Percentiles rank a stretch among this genome's conserved stretches.
Conservation (phyloP, 1,140 invertebrate genomes). For the Drosophila lacteicornis region DNA sequence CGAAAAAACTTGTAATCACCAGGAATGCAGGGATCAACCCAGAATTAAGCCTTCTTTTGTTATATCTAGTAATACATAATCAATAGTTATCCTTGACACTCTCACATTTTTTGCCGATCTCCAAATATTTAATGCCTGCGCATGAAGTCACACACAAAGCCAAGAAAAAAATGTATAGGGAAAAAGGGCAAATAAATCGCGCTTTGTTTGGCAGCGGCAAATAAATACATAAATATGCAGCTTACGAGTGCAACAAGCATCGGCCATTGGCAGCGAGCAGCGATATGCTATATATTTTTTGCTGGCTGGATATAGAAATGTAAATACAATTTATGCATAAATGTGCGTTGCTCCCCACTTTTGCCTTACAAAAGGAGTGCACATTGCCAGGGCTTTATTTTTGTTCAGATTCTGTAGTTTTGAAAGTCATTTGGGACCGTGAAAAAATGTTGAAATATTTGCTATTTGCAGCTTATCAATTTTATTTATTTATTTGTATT, state of each 20-base stretch:
- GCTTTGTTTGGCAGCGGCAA: conserved; percentile 59
- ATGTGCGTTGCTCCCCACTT: conserved; percentile 22
- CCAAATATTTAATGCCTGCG: conserved; percentile 34
- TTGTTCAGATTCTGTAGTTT: conserved; percentile 4
- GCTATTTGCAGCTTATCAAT: conserved; percentile 29
- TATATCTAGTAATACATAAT: conserved; percentile 6
- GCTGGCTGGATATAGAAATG: conserved; percentile 46
- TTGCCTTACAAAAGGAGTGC: conserved; percentile 11
- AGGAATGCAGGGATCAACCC: not conserved
- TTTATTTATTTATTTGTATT: conserved; percentile 5
- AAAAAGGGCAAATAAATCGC: conserved; percentile 60
- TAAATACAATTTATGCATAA: conserved; percentile 66
- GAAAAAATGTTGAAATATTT: conserved; percentile 11
- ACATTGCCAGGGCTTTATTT: not conserved
- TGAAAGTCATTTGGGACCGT: conserved; percentile 25
- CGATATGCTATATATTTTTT: conserved; percentile 44
- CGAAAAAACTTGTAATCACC: not conserved
- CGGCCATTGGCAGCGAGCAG: conserved; percentile 10
- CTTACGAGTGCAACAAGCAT: conserved; percentile 50
- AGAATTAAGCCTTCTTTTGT: conserved; percentile 20
- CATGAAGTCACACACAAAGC: conserved; percentile 29
- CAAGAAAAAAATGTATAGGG: not conserved
- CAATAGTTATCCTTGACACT: conserved; percentile 36
- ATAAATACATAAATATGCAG: conserved; percentile 75
- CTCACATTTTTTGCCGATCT: conserved; percentile 1